phyloP scores from a whole-genome alignment of 2,113 vertebrate genomes.

The Lophotis ruficrista region DNA sequence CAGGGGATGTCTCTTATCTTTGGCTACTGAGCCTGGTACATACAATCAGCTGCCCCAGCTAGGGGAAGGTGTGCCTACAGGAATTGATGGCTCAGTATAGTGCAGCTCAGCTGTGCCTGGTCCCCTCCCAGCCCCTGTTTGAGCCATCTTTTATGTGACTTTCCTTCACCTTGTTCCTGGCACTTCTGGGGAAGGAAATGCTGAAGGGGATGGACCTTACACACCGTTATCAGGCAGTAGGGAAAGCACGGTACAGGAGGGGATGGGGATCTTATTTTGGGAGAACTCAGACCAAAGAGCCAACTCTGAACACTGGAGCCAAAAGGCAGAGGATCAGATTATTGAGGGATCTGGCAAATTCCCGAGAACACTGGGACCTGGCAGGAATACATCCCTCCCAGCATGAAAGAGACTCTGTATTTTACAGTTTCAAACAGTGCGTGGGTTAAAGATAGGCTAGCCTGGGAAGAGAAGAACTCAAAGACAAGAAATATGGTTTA shows the following conservation, averaged over 20 bases:
- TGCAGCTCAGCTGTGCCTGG: not conserved
- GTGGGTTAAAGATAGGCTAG: not conserved
- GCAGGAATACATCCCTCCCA: constrained; percentile 1
- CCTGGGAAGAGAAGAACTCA: not conserved
- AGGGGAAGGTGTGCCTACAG: not conserved
- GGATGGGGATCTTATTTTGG: not conserved
- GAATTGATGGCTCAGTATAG: rapidly evolving
- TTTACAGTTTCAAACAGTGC: not conserved
- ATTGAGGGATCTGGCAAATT: constrained; percentile 53
- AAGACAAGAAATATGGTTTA: not conserved
- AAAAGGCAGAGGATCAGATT: constrained; percentile 32
- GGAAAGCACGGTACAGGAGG: not conserved
- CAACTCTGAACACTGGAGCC: not conserved
- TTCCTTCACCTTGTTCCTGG: not conserved
- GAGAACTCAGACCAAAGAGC: not conserved
- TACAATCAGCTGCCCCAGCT: not conserved
- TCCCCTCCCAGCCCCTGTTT: not conserved
- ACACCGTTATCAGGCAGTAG: not conserved
- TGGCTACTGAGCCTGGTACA: not conserved
- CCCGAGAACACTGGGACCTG: constrained; percentile 46
- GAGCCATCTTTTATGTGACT: not conserved
- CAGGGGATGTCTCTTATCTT: not conserved
- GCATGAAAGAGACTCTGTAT: constrained; percentile 50
- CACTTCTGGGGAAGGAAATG: not conserved
- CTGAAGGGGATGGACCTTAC: not conserved